Conservation (phyloP, 2,113 vertebrate species). For the Triplophysa tibetana region DNA sequence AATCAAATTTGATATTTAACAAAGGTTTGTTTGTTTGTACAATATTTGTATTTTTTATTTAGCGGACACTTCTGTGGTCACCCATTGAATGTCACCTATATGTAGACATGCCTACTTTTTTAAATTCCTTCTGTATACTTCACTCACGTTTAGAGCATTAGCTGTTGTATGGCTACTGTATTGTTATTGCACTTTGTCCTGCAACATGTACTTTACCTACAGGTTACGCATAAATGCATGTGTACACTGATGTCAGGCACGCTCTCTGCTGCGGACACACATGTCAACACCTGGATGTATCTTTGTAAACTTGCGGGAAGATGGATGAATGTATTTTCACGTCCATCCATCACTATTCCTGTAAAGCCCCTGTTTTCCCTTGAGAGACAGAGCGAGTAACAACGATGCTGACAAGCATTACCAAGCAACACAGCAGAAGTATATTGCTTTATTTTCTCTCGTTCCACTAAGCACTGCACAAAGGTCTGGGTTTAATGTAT, state of each 20-base stretch:
- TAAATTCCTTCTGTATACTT: not conserved
- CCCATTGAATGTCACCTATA: too few relatives aligned
- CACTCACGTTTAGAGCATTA: not conserved
- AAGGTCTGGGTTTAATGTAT: conserved; percentile 25
- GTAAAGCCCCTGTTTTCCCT: conserved; percentile 40
- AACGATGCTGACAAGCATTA: conserved; percentile 50
- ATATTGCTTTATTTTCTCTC: conserved; percentile 53
- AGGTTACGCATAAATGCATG: not conserved
- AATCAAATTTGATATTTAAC: too few relatives aligned
- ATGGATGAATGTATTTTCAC: conserved; percentile 57
- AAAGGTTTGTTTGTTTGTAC: not conserved
- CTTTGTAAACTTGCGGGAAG: conserved; percentile 11
- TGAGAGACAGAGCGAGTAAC: conserved; percentile 46
- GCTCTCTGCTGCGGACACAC: conserved; percentile 5
- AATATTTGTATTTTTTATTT: not conserved
- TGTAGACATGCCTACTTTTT: too few relatives aligned
- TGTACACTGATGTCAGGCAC: conserved; percentile 38
- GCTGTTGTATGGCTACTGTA: not conserved
- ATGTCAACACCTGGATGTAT: conserved; percentile 46
- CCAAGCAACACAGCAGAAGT: conserved; percentile 34
- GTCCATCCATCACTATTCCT: conserved; percentile 54
- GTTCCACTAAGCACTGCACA: conserved; percentile 43
- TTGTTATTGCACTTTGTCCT: not conserved
- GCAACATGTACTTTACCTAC: conserved; percentile 12
- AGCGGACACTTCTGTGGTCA: too few relatives aligned